phyloP scores from a whole-genome alignment of 2,888 invertebrate species.

The Brenthis daphne region DNA sequence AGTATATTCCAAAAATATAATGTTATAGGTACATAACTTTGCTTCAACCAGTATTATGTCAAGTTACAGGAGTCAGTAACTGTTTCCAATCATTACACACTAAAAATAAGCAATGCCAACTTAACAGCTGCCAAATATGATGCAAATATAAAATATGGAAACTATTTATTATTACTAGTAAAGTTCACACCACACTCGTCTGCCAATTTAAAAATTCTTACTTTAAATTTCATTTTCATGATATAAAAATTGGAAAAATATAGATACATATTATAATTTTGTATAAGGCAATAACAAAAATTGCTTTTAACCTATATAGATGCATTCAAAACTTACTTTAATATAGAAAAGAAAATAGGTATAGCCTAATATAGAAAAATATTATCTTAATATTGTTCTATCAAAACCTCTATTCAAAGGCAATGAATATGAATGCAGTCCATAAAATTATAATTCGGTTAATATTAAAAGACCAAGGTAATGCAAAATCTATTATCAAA shows the following conservation, averaged over 20 bases:
- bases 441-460: too few species aligned
- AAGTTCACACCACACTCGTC: constrained; percentile 11
- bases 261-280: neutral
- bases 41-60: constrained; percentile 54
- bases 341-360: too few species aligned
- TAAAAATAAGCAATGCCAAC: constrained; percentile 36
- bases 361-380: too few species aligned
- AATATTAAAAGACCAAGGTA: too few species aligned
- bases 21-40: constrained; percentile 69
- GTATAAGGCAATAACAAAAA: too few species aligned
- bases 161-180: constrained; percentile 8
- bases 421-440: too few species aligned
- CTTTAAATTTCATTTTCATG: neutral
- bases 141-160: constrained; percentile 14
- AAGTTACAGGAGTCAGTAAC: constrained; percentile 37
- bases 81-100: constrained; percentile 29
- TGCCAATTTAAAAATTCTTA: neutral
- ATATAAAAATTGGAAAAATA: neutral
- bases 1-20: constrained; percentile 80
- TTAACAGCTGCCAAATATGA: constrained; percentile 41
- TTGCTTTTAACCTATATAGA: too few species aligned
- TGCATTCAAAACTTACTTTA: too few species aligned
- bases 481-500: too few species aligned
- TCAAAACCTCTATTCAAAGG: too few species aligned
- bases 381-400: too few species aligned